These are phyloP conservation scores for Holacanthella duospinosa DNA, from an alignment of 2,888 invertebrate genomes.

Conservation along the genomic window DNA sequence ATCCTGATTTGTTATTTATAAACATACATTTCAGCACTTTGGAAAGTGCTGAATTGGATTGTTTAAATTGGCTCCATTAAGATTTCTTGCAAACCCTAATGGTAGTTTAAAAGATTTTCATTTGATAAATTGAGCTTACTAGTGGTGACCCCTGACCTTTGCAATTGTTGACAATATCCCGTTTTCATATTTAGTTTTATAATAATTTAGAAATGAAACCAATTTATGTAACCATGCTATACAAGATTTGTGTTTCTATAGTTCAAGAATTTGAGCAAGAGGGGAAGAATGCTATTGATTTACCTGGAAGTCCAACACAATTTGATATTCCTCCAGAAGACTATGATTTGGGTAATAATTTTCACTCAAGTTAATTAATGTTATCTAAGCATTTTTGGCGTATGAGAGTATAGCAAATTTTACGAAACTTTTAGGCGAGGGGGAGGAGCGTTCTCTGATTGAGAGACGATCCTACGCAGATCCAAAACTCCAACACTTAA, in stretches of 20 bases:
- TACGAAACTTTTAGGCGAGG: slow-evolving; percentile 88
- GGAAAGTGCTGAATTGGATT: no score
- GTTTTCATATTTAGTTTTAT: no score
- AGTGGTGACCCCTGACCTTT: no score
- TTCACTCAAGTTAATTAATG: not conserved
- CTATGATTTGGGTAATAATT: slow-evolving; percentile 68
- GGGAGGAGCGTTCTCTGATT: slow-evolving; percentile 92
- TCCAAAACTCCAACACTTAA: slow-evolving; percentile 71
- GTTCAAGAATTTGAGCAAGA: slow-evolving; percentile 92
- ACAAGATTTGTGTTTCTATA: slow-evolving; percentile 42
- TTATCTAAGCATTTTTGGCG: not conserved
- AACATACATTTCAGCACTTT: no score
- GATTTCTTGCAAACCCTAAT: no score
- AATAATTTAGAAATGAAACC: not conserved
- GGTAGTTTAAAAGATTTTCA: no score
- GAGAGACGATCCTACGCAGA: slow-evolving; percentile 79
- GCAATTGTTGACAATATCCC: no score
- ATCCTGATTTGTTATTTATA: no score
- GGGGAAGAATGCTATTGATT: slow-evolving; percentile 92
- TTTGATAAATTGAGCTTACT: no score
- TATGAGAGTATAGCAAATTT: not conserved
- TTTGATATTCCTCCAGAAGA: slow-evolving; percentile 87
- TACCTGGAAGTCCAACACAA: slow-evolving; percentile 80
- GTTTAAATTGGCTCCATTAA: no score
- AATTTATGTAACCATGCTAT: not conserved